Conservation (phyloP, 2,888 invertebrate genomes). For the Adela reaumurella region DNA sequence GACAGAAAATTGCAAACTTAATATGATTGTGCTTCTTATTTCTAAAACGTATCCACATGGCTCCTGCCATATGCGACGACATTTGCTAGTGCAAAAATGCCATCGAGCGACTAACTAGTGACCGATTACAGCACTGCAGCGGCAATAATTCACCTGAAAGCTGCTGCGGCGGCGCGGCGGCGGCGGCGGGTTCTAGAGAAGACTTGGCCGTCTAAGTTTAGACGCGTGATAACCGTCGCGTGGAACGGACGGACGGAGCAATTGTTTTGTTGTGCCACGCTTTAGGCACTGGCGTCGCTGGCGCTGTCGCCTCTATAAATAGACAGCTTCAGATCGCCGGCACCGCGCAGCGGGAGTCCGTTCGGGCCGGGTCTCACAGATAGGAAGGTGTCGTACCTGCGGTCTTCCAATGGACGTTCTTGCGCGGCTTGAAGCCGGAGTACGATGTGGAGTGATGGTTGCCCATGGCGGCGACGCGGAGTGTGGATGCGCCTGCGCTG, state of each 20-base stretch:
- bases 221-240: slow-evolving; percentile 46
- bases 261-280: slow-evolving; percentile 56
- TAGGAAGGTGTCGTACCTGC: slow-evolving; percentile 60
- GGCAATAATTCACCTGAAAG: too few species aligned
- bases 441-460: slow-evolving; percentile 49
- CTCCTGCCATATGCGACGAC: too few species aligned
- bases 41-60: too few species aligned
- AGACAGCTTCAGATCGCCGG: slow-evolving; percentile 17
- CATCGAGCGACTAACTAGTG: background rate
- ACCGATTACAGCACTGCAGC: too few species aligned
- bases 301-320: slow-evolving; percentile 39
- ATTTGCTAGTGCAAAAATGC: background rate
- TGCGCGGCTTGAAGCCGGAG: slow-evolving; percentile 56
- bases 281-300: slow-evolving; percentile 33
- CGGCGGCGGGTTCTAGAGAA: slow-evolving; percentile 14
- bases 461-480: slow-evolving; percentile 51
- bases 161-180: background rate
- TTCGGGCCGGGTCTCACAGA: slow-evolving; percentile 11
- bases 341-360: slow-evolving; percentile 7
- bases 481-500: slow-evolving; percentile 25
- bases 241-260: slow-evolving; percentile 41
- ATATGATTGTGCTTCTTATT: too few species aligned
- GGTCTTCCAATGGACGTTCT: slow-evolving; percentile 81
- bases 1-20: too few species aligned
- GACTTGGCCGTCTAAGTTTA: slow-evolving; percentile 42